A percentile compares a stretch with the other conserved stretches of the same genome.
Evolutionary conservation across 2,113 vertebrate species (phyloP).

Genomic region (cat (Felis catus)): DNA sequence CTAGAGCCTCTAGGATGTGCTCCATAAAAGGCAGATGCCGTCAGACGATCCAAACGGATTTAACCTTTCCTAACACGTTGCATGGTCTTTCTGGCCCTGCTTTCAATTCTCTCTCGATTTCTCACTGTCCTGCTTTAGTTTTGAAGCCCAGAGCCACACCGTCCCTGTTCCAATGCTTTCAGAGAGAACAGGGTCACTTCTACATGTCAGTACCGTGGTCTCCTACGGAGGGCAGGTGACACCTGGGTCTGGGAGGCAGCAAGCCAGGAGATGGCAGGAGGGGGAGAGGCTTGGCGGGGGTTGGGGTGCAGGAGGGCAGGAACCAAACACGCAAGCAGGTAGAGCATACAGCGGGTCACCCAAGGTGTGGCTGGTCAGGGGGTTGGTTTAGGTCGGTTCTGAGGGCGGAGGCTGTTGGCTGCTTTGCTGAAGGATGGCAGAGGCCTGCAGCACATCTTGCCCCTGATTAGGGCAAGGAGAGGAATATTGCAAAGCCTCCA

Average conservation of each 20-base stretch:
- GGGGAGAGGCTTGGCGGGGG: too few species aligned
- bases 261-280: too few species aligned
- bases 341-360: accelerated
- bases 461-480: too few species aligned
- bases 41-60: accelerated
- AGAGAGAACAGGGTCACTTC: not conserved
- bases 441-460: accelerated
- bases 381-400: accelerated
- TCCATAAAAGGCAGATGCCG: accelerated
- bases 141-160: accelerated
- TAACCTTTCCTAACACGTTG: accelerated
- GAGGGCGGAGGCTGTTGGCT: not conserved
- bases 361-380: accelerated
- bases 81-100: not conserved
- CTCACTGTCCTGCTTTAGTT: accelerated
- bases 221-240: not conserved
- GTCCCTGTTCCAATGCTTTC: not conserved
- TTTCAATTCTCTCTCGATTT: accelerated
- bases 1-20: not conserved
- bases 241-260: accelerated
- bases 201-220: accelerated
- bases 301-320: not conserved
- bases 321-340: accelerated
- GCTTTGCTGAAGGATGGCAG: accelerated
- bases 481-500: not conserved